Evolutionary conservation across 2,113 vertebrate genomes (phyloP).

Genomic region (Anoplopoma fimbria): DNA sequence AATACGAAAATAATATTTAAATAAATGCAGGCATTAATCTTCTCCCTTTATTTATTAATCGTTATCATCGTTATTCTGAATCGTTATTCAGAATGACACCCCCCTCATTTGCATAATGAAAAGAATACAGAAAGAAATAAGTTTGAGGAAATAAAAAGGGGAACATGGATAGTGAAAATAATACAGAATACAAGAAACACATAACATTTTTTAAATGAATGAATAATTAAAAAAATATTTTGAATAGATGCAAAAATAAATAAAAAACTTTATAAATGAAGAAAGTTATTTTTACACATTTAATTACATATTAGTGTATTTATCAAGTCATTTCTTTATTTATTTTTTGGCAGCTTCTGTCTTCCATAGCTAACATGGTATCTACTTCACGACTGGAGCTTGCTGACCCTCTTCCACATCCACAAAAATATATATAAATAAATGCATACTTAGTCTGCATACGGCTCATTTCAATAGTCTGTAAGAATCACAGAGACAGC

Average conservation of each 20-base stretch:
- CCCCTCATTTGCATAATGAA: background rate
- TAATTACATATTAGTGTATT: background rate
- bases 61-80: too few species aligned
- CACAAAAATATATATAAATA: background rate
- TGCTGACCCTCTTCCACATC: background rate
- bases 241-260: too few species aligned
- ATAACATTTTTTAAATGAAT: background rate
- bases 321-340: background rate
- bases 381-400: background rate
- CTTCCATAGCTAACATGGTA: background rate
- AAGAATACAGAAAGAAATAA: background rate
- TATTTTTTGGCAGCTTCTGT: background rate
- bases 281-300: background rate
- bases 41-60: background rate
- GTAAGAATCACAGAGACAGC: slow-evolving; percentile 43
- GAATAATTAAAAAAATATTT: background rate
- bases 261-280: background rate
- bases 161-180: background rate
- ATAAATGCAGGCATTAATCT: background rate
- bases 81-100: background rate
- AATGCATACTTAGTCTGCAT: background rate
- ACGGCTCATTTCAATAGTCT: slow-evolving; percentile 22
- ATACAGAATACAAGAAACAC: too few species aligned
- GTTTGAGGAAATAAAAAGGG: background rate
- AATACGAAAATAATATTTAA: background rate